phyloP scores from a whole-genome alignment of 2,113 vertebrate species.

The Peucedramus taeniatus region DNA sequence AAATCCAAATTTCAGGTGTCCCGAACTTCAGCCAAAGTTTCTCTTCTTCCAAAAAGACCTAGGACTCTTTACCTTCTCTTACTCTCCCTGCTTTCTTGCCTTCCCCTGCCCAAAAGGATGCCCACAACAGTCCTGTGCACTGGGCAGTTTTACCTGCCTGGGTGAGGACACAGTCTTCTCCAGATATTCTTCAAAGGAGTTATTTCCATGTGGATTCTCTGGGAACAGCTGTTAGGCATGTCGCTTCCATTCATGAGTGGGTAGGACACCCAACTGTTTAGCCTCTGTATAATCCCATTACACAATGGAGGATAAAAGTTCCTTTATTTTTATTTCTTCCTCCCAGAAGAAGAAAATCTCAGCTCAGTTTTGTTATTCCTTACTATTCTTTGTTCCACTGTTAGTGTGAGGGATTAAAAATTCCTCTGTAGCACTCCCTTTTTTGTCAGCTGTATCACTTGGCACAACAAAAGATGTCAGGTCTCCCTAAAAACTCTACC shows the following conservation, averaged over 20 bases:
- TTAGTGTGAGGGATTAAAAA: background rate
- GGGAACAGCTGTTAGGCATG: background rate
- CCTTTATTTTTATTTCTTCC: too few species aligned
- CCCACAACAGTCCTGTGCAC: accelerated
- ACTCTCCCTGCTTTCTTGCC: background rate
- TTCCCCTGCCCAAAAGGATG: background rate
- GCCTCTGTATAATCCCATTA: background rate
- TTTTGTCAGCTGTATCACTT: background rate
- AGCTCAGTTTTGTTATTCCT: background rate
- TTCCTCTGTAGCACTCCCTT: background rate
- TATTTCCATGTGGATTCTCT: background rate
- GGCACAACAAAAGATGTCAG: background rate
- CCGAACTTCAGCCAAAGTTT: background rate
- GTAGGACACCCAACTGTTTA: background rate
- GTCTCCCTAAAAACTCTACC: background rate
- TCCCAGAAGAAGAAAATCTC: background rate
- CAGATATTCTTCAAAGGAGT: background rate
- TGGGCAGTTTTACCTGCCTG: background rate
- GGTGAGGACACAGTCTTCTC: background rate
- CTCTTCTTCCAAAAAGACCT: background rate
- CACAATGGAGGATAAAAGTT: background rate
- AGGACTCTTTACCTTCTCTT: background rate
- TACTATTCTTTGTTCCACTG: background rate
- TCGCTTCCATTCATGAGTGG: background rate
- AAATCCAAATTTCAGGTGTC: background rate